Base-by-base conservation (phyloP, 2,797 vertebrate species). In the Zalophus californianus region DNA sequence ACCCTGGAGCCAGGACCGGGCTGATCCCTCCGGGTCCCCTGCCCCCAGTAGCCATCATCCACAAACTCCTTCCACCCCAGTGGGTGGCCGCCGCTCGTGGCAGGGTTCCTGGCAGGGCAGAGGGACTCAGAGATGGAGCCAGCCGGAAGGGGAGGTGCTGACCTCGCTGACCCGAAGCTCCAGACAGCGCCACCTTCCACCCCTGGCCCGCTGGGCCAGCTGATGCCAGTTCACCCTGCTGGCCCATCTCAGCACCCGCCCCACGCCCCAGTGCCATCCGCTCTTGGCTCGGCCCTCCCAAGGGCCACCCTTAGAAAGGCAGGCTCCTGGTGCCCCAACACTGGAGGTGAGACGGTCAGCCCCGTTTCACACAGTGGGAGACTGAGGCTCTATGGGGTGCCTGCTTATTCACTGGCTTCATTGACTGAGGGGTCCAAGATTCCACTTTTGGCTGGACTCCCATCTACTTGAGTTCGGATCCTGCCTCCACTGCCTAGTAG, bases 371-470 rank as follows among this genome's bases (percentile, higher is more conserved):
- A n/a, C 4, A 75, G 1, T 14, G 29, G 52, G 25, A 87, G 20
- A 44, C 77, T 20, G 23, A 60, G 35, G 35, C 38, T 50, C 58
- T 58, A 48, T 16, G 5, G 58, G 6, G 16, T 11, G 6, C 20
- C 15, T 3, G 29, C 8, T n/a, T 15, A 5, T 11, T 62, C 38
- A n/a, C 10, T 35, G n/a, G 2, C 10, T 29, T 18, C 35, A 0
- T 12, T 25, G 38, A 29, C 14, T 5, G 35, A 41, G 78, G 16
- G 68, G n/a, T 14, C 38, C 35, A 50, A 35, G n/a, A 75, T 75
- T 27, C 48, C 23, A 4, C 25, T 48, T 15, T 18, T 29, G 84
- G 77, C 32, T 14, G 14, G 62, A 68, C 41, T 35, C 50, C 50
- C 32, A 1, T 20, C 72, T 29, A 21, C 41, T 25, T 1, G 9